Base-by-base conservation (phyloP, 2,888 invertebrate species). In the Lordiphosa andalusiaca region DNA sequence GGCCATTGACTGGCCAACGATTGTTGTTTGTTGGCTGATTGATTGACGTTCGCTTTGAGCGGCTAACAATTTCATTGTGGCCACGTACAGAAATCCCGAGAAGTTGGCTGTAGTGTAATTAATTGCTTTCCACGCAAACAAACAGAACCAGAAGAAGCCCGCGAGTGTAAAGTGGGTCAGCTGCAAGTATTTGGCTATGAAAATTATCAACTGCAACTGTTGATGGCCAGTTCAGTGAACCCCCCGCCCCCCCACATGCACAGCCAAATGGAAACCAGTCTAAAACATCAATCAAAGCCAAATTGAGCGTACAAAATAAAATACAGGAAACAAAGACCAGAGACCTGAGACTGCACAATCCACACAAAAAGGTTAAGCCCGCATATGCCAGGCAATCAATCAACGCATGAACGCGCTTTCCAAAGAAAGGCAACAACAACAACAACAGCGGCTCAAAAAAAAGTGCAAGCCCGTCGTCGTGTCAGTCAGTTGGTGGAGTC, bases 241-340 rank as follows among this genome's bases (percentile, higher is more conserved):
- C 41, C 13, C 16, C 19, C 54, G 37, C 56, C 35, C 36, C 39
- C 41, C 33, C 37, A 41, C 57, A 46, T 56, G 40, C 50, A 42
- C 51, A 48, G 42, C 35, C 37, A 36, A 37, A 40, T 25, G 57
- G 65, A 59, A 58, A 60, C 64, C 51, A 55, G 71, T 58, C 68
- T 62, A 71, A 81, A 65, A 74, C 80, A 80, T 80, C 82, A 80
- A 80, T 80, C 80, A 81, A 69, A 81, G 82, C 70, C 80, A 80
- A 80, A 80, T 80, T 80, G 81, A 77, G 84, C 82, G 82, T 83
- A 83, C 80, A 77, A 47, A 36, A 21, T 35, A 40, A 44, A 46
- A 37, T 23, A 50, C 36, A 48, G 47, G 36, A 25, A 38, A 25
- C 37, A 23, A 23, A 49, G 16, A 25, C 13, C n/a, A 30, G 25